Base-by-base conservation (phyloP, 2,113 vertebrate species). In the Labeo rohita region DNA sequence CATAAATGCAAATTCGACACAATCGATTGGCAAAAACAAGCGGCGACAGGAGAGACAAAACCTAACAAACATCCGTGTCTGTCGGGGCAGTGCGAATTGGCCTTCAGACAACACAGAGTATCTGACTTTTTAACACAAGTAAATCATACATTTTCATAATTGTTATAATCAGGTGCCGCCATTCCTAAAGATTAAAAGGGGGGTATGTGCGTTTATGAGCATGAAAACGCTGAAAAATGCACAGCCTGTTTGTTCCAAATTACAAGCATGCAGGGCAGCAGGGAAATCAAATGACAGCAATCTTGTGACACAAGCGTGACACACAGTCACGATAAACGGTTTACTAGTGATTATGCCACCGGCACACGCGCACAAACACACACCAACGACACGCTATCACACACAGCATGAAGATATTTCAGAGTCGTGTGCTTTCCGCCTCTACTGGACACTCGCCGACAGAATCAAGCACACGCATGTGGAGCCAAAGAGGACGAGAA, bases 201-300 rank as follows among this genome's bases (percentile, higher is more conserved):
- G 47, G 52, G 63, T 36, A 15, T 70, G 45, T 36, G 18, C 18
- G 23, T 28, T 8, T 45, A 15, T 36, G 63, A 21, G 23, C 1
- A 16, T 8, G 9, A 10, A 1, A 6, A 5, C 1, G 21, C 28
- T 66, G 43, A 74, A 47, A 45, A 28, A 54, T 39, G 15, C 13
- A n/a, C 15, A 8, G 5, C n/a, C 43, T 21, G 77, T 65, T 65
- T 18, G 12, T 92, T 90, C 6, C 45, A 92, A 93, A 94, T 92
- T n/a, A 89, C 85, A 90, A 91, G 87, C 92, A 3, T 91, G 91
- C 91, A 89, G 43, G 4, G 45, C 43, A 49, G 91, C 39, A 66
- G 78, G 84, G 84, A 79, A 8, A 88, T 93, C 93, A 93, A 91
- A 91, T 94, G 92, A 95, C 91, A 84, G 83, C 82, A 72, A 91